Conservation (phyloP, 2,888 invertebrate species). For the Cephus pulcher region DNA sequence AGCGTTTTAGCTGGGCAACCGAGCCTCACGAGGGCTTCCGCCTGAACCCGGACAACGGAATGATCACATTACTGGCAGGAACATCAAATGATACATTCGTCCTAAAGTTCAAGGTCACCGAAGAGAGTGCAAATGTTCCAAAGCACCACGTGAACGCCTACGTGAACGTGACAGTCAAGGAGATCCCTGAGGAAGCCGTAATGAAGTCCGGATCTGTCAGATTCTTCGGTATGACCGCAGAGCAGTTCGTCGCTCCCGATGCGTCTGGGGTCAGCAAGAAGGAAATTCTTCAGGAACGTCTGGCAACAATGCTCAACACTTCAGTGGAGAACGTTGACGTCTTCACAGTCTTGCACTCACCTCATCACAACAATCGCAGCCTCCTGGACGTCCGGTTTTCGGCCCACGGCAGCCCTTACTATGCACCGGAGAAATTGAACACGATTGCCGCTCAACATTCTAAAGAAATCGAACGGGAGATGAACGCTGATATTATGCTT, state of each 20-base stretch:
- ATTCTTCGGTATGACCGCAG: slow-evolving; percentile 83
- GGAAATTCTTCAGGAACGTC: slow-evolving; percentile 74
- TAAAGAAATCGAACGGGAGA: slow-evolving; percentile 76
- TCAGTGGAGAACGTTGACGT: slow-evolving; percentile 89
- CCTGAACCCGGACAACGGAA: slow-evolving; percentile 81
- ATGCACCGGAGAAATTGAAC: slow-evolving; percentile 88
- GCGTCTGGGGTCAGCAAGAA: slow-evolving; percentile 77
- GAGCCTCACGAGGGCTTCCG: slow-evolving; percentile 76
- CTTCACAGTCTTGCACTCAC: slow-evolving; percentile 87
- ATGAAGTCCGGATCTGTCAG: slow-evolving; percentile 92
- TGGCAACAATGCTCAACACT: slow-evolving; percentile 81
- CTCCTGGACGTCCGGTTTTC: slow-evolving; percentile 90
- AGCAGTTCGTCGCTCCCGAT: slow-evolving; percentile 82
- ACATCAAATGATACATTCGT: slow-evolving; percentile 81
- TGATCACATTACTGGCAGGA: slow-evolving; percentile 87
- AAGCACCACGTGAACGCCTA: slow-evolving; percentile 82
- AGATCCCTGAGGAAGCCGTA: slow-evolving; percentile 92
- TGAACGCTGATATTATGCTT: slow-evolving; percentile 83
- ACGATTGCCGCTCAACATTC: slow-evolving; percentile 83
- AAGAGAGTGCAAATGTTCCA: slow-evolving; percentile 73
- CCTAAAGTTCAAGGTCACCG: slow-evolving; percentile 81
- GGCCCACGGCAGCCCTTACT: slow-evolving; percentile 95
- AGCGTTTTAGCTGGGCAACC: slow-evolving; percentile 81
- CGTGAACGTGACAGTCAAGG: slow-evolving; percentile 88
- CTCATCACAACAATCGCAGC: slow-evolving; percentile 71